Percentiles rank a stretch among this genome's conserved stretches.
phyloP scores from a whole-genome alignment of 1,140 invertebrate species.

The Drosophila busckii region DNA sequence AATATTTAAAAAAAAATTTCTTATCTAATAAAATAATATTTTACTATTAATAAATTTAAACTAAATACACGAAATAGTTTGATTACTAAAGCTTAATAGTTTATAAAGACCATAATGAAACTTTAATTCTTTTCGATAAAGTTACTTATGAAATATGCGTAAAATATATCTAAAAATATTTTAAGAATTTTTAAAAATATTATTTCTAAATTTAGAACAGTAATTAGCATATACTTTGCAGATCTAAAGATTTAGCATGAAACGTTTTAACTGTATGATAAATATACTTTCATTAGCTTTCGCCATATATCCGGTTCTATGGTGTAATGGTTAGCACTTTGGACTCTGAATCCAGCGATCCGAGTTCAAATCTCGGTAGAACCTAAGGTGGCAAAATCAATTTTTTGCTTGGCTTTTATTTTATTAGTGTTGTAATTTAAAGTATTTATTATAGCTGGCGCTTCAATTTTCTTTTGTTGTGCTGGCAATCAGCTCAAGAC shows the following conservation, averaged over 20 bases:
- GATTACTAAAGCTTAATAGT: too few relatives aligned
- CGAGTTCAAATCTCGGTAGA: conserved; percentile 92
- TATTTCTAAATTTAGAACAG: not conserved
- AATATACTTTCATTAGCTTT: not conserved
- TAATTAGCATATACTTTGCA: not conserved
- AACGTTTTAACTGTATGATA: too few relatives aligned
- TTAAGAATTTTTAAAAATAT: too few relatives aligned
- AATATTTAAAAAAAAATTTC: not conserved
- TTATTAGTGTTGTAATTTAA: not conserved
- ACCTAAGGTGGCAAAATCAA: conserved; percentile 80
- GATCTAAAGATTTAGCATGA: too few relatives aligned
- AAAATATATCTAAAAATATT: too few relatives aligned
- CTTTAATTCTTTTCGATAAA: too few relatives aligned
- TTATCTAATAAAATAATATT: not conserved
- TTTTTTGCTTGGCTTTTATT: not conserved
- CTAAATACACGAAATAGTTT: too few relatives aligned
- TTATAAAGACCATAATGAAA: too few relatives aligned
- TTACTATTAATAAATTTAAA: not conserved
- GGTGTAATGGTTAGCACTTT: conserved; percentile 95
- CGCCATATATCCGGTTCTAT: conserved; percentile 81
- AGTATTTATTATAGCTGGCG: not conserved
- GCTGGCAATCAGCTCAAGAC: not conserved
- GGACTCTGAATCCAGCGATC: conserved; percentile 95
- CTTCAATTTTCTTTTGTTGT: not conserved
- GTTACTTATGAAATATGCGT: too few relatives aligned